Evolutionary conservation across 1,140 invertebrate genomes (phyloP).

Genomic region (Lepidurus couesii): DNA sequence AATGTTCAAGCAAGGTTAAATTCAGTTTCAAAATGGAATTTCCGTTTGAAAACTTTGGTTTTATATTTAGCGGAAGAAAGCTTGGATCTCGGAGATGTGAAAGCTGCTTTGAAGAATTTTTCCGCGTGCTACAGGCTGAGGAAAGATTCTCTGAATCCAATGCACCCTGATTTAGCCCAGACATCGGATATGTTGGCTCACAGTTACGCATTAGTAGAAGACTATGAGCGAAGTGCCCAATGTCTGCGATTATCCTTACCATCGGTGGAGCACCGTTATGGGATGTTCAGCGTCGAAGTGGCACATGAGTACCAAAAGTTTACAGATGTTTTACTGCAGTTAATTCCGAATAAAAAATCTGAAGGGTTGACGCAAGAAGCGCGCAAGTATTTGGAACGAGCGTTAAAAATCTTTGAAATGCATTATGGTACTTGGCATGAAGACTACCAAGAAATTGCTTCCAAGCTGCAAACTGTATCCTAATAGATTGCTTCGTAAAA

Average conservation of each 20-base stretch:
- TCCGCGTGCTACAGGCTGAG: slow-evolving; percentile 46
- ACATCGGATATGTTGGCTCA: slow-evolving; percentile 51
- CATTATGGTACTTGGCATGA: slow-evolving; percentile 33
- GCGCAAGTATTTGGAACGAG: slow-evolving; percentile 27
- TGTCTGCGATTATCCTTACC: slow-evolving; percentile 48
- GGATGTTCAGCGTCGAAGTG: slow-evolving; percentile 52
- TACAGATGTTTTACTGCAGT: slow-evolving; percentile 41
- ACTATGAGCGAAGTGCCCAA: slow-evolving; percentile 45
- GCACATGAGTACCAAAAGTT: slow-evolving; percentile 52
- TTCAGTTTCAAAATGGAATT: neutral
- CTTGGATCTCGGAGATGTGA: slow-evolving; percentile 40
- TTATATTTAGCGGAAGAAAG: slow-evolving; percentile 38
- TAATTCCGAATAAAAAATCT: neutral
- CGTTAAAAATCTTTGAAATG: slow-evolving; percentile 29
- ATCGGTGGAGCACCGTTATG: slow-evolving; percentile 50
- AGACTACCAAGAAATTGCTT: slow-evolving; percentile 27
- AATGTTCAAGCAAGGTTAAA: slow-evolving; percentile 41
- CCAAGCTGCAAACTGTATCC: slow-evolving; percentile 1
- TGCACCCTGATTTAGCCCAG: slow-evolving; percentile 48
- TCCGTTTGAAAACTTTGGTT: neutral
- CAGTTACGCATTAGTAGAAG: slow-evolving; percentile 47
- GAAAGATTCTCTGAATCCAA: slow-evolving; percentile 46
- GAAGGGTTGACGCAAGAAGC: neutral
- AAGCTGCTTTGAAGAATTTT: slow-evolving; percentile 46
- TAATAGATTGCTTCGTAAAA: neutral